Percentiles rank a stretch among this genome's conserved stretches.
Evolutionary conservation across 1,140 invertebrate genomes (phyloP).

Genomic region (Calliopsis andreniformis): DNA sequence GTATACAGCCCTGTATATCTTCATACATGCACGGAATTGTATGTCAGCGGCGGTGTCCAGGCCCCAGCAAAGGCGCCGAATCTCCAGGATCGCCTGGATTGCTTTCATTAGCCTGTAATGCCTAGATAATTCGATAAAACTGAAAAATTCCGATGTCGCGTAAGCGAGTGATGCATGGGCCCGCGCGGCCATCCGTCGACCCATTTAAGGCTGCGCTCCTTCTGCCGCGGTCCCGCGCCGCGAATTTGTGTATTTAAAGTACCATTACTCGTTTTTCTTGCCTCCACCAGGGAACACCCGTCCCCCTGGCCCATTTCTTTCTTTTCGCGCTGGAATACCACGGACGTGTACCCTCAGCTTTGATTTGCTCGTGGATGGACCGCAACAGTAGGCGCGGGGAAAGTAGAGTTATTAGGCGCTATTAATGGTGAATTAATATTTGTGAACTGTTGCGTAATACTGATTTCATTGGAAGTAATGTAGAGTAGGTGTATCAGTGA

Average conservation of each 20-base stretch:
- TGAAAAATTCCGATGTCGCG: slow-evolving; percentile 75
- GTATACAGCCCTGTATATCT: slow-evolving; percentile 52
- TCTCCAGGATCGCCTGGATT: slow-evolving; percentile 49
- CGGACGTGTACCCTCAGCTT: neutral
- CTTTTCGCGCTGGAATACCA: neutral
- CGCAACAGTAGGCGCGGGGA: no score
- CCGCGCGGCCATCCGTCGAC: slow-evolving; percentile 28
- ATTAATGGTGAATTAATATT: no score
- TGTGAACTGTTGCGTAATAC: no score
- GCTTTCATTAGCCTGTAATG: slow-evolving; percentile 74
- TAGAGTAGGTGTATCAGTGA: no score
- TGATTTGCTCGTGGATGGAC: neutral
- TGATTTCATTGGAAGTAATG: no score
- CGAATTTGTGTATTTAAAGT: slow-evolving; percentile 53
- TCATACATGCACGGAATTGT: slow-evolving; percentile 55
- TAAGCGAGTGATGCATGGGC: slow-evolving; percentile 65
- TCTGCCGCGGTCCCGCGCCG: neutral
- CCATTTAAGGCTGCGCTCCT: slow-evolving; percentile 49
- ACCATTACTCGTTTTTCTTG: slow-evolving; percentile 49
- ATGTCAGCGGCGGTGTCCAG: slow-evolving; percentile 44
- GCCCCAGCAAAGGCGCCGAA: slow-evolving; percentile 31
- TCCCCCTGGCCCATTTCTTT: neutral
- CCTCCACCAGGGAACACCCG: neutral
- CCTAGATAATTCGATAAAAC: slow-evolving; percentile 75
- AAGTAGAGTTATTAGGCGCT: no score